These are phyloP conservation scores for Corythornis leucogaster DNA, from an alignment of 2,797 vertebrate species.

Conservation along the genomic window DNA sequence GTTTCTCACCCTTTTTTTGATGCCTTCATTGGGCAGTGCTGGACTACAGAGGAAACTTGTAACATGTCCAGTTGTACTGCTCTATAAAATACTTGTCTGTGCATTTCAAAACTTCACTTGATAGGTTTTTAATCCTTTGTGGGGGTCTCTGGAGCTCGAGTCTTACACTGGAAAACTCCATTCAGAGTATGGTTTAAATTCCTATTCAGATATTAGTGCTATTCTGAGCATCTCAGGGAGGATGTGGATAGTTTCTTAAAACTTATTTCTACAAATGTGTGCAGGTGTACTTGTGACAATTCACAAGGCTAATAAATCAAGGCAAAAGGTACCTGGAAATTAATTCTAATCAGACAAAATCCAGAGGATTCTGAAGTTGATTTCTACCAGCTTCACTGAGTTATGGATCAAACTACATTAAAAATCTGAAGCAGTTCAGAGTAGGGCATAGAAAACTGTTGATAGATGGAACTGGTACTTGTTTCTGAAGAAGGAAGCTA, in stretches of 20 bases:
- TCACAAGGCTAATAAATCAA: background rate
- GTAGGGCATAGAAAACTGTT: background rate
- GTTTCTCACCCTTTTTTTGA: background rate
- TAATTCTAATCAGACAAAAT: conserved; percentile 11
- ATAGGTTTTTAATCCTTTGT: background rate
- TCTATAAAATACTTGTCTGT: background rate
- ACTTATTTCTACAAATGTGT: background rate
- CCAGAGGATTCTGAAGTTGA: background rate
- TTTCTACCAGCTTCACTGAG: background rate
- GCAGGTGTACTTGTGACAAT: conserved; percentile 28
- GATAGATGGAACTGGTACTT: background rate
- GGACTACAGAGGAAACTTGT: background rate
- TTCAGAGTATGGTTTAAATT: background rate
- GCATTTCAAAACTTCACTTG: background rate
- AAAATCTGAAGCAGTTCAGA: background rate
- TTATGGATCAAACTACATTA: background rate
- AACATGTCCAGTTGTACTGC: background rate
- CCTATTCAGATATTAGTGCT: background rate
- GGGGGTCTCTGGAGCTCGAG: background rate
- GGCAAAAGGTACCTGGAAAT: background rate
- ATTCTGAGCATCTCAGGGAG: background rate
- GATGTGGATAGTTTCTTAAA: background rate
- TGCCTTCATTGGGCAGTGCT: background rate
- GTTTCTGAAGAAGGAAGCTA: background rate
- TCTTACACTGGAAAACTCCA: background rate